These are phyloP conservation scores for Heliconius erato DNA, from an alignment of 2,888 invertebrate species.

Conservation along the genomic window DNA sequence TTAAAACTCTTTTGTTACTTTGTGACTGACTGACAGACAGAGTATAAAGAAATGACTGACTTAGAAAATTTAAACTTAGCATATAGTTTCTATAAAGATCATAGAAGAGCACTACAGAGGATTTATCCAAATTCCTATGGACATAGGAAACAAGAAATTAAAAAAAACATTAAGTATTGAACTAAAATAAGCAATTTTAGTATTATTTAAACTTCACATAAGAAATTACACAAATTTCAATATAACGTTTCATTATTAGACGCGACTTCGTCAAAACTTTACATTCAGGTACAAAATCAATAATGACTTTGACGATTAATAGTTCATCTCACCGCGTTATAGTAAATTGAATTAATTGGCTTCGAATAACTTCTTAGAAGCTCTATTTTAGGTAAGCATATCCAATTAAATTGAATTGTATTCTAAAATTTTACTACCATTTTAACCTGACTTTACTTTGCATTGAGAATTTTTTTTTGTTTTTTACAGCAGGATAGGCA, in stretches of 20 bases:
- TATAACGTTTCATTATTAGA: neutral
- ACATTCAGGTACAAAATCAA: slow-evolving; percentile 11
- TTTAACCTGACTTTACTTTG: neutral
- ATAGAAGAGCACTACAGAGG: too few relatives aligned
- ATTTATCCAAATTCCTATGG: too few relatives aligned
- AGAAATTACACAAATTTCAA: neutral
- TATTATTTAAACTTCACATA: neutral
- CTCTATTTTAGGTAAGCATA: neutral
- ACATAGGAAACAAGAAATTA: too few relatives aligned
- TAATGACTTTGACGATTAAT: slow-evolving; percentile 15
- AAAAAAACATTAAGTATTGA: neutral
- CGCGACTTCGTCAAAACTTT: slow-evolving; percentile 5
- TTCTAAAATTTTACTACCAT: neutral
- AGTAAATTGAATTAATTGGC: slow-evolving; percentile 13
- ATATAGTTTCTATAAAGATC: too few relatives aligned
- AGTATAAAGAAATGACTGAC: too few relatives aligned
- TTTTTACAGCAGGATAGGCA: too few relatives aligned
- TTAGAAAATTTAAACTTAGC: too few relatives aligned
- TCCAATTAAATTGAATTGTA: neutral
- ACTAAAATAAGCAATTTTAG: neutral
- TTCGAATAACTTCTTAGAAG: slow-evolving; percentile 14
- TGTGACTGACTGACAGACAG: too few relatives aligned
- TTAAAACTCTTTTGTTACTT: too few relatives aligned
- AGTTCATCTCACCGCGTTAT: slow-evolving; percentile 9
- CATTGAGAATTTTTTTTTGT: neutral